Conservation (phyloP, 1,140 invertebrate species). For the Nautilus pompilius region DNA sequence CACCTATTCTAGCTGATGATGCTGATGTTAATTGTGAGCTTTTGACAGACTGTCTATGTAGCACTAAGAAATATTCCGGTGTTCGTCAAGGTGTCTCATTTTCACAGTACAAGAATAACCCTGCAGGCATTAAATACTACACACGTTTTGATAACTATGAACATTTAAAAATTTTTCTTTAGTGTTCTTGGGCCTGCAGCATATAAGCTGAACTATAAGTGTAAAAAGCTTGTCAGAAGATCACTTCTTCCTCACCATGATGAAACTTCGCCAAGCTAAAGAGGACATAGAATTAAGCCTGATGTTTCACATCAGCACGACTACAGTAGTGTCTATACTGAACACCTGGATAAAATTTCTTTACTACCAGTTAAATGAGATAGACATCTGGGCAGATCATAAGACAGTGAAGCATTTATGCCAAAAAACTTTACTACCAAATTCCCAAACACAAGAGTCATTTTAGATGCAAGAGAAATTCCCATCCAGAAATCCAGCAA, state of each 20-base stretch:
- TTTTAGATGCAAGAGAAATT: slow-evolving; percentile 25
- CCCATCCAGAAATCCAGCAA: slow-evolving; percentile 21
- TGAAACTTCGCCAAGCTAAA: slow-evolving; percentile 12
- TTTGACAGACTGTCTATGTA: too few relatives aligned
- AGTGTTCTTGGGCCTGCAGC: slow-evolving; percentile 4
- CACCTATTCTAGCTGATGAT: too few relatives aligned
- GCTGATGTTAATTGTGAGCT: too few relatives aligned
- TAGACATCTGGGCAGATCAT: slow-evolving; percentile 23
- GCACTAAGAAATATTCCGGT: too few relatives aligned
- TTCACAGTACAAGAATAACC: slow-evolving; percentile 6
- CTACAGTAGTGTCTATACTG: slow-evolving; percentile 13
- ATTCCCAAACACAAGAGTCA: slow-evolving; percentile 22
- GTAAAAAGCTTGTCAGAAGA: not conserved
- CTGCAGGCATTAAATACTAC: slow-evolving; percentile 10
- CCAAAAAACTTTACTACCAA: slow-evolving; percentile 19
- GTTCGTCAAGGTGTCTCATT: too few relatives aligned
- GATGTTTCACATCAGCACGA: slow-evolving; percentile 9
- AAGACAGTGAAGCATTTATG: too few relatives aligned
- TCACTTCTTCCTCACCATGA: slow-evolving; percentile 17
- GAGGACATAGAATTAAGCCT: slow-evolving; percentile 9
- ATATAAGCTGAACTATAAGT: slow-evolving; percentile 2
- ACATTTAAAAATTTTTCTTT: slow-evolving; percentile 19
- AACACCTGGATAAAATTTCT: slow-evolving; percentile 24
- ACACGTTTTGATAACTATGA: slow-evolving; percentile 16
- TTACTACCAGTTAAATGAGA: slow-evolving; percentile 19